phyloP scores from a whole-genome alignment of 2,113 vertebrate species.

The Junco hyemalis region DNA sequence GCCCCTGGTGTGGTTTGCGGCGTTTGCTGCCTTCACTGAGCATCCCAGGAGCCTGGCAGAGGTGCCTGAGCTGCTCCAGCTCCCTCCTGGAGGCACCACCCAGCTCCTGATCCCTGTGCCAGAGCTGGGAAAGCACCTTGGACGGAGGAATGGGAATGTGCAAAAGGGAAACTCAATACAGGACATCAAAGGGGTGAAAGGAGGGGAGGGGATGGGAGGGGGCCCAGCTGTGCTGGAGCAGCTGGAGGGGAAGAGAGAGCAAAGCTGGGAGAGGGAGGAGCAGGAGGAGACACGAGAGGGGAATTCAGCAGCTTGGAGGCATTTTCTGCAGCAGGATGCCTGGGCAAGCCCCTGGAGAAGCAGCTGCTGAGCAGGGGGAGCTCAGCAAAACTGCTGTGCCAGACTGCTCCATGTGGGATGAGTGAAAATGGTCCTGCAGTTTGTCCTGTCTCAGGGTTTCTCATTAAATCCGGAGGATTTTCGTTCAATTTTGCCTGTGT shows the following conservation, averaged over 20 bases:
- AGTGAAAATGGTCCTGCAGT: no score
- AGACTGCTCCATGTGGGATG: no score
- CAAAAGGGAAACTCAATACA: background rate
- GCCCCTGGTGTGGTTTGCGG: background rate
- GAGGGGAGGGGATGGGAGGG: background rate
- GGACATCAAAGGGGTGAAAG: background rate
- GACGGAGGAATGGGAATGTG: fast-evolving
- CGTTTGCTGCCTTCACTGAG: background rate
- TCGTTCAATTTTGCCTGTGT: no score
- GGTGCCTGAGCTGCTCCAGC: background rate
- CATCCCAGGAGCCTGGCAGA: background rate
- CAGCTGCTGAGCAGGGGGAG: background rate
- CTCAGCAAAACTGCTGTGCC: background rate
- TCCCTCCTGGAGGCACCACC: background rate
- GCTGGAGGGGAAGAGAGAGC: background rate
- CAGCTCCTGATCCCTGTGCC: background rate
- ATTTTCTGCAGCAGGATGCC: background rate
- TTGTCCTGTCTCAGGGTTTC: no score
- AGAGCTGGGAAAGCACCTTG: background rate
- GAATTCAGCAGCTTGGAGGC: conserved; percentile 6
- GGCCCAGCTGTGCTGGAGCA: background rate
- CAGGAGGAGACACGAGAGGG: background rate
- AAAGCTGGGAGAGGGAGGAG: background rate
- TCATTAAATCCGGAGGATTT: no score
- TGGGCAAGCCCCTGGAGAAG: background rate